Base-by-base conservation (phyloP, 2,888 invertebrate genomes). In the Himalopsyche anomala region DNA sequence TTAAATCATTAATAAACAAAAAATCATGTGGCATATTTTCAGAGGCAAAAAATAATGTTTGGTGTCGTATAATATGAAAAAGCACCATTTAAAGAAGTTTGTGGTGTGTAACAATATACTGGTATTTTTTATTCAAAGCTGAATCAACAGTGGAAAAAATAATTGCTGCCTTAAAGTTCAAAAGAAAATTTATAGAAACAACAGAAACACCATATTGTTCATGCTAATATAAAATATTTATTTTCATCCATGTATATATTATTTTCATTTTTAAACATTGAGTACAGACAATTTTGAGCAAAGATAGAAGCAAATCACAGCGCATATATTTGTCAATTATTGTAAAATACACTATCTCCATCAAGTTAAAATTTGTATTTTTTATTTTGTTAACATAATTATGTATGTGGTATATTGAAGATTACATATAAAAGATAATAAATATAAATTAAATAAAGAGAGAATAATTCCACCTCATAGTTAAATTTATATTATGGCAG, bases 261-360 rank as follows among this genome's bases (percentile, higher is more conserved):
- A 56, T n/a, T 56, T 56, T 19, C n/a, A 56, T 56, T n/a, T 56
- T 17, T 62, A 15, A 62, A 62, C 9, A 62, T 62, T 19, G 62
- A 62, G 62, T 62, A 62, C 19, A 62, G 62, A 62, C 28, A 19
- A 6, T 15, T 62, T 62, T 62, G 62, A 62, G 62, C 62, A 62
- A 62, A 62, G 28, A 62, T 62, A n/a, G 62, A 62, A 62, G 62
- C 62, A 62, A 19, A 62, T 62, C 62, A 62, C 62, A 62, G 62
- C 62, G 62, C 28, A 62, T 62, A 62, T 62, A 62, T 62, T 62
- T 62, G 62, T 62, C 62, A 19, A 62, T 62, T 62, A 28, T 62
- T 62, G 19, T 62, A 19, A 62, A 62, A 62, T 62, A 62, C 62
- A 62, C 62, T 62, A 62, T 19, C 19, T 19, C 62, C 28, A 15